Percentiles rank a stretch among this genome's conserved stretches.
Conservation (phyloP, 2,797 vertebrate species). For the Danio choprae region DNA sequence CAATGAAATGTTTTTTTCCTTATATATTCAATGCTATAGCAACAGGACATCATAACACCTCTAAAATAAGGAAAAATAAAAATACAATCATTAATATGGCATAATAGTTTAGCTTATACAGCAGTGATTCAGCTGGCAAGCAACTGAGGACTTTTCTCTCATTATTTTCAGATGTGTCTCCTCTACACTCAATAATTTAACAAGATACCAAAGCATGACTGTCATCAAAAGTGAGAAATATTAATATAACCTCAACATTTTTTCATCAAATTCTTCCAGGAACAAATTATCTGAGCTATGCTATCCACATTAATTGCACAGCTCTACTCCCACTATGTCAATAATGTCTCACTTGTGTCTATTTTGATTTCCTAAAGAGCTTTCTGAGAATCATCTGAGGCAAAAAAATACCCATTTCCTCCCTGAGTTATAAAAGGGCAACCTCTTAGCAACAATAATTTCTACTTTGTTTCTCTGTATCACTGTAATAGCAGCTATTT, state of each 20-base stretch:
- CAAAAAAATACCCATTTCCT: not conserved
- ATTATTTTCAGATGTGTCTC: too few species aligned
- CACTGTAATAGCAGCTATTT: not conserved
- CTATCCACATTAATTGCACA: constrained; percentile 81
- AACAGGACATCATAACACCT: too few species aligned
- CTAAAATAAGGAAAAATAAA: too few species aligned
- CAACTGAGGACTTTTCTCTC: too few species aligned
- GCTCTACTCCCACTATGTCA: constrained; percentile 40
- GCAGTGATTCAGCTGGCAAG: too few species aligned
- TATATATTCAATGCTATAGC: too few species aligned
- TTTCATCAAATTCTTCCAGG: not conserved
- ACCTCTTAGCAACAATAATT: not conserved
- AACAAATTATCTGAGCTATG: not conserved
- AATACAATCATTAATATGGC: too few species aligned
- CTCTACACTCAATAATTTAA: not conserved
- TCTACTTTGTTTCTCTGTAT: not conserved
- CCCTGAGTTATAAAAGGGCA: not conserved
- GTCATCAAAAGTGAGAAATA: not conserved
- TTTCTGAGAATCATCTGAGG: not conserved
- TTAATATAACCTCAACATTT: not conserved
- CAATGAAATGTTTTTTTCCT: too few species aligned
- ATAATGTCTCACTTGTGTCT: not conserved
- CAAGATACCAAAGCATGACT: not conserved
- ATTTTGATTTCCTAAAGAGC: constrained; percentile 5
- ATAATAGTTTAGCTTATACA: too few species aligned